Evolutionary conservation across 2,797 vertebrate genomes (phyloP).

Genomic region (Pyrocephalus nanus): DNA sequence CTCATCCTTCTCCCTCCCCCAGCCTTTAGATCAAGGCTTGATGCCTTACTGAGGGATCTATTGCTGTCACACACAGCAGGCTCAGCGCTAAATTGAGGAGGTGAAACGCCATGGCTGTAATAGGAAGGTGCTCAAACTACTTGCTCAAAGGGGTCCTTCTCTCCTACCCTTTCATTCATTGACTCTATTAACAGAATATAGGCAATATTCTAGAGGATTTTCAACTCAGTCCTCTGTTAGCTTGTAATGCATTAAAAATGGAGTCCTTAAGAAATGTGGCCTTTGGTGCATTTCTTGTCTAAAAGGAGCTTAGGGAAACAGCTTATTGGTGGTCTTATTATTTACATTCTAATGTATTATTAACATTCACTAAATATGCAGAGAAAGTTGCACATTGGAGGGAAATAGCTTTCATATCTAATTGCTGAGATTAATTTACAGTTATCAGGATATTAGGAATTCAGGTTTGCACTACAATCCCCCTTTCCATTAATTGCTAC

Average conservation of each 20-base stretch:
- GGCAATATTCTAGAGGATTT: background rate
- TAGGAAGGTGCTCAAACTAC: background rate
- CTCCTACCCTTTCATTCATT: background rate
- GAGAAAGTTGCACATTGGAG: background rate
- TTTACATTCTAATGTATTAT: background rate
- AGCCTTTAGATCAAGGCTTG: background rate
- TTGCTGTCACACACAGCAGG: background rate
- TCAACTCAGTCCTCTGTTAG: background rate
- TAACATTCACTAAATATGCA: background rate
- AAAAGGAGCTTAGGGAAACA: background rate
- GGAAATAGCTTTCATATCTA: background rate
- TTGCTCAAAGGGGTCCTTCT: background rate
- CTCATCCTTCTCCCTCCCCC: background rate
- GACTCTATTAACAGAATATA: background rate
- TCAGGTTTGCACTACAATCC: background rate
- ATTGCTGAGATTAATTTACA: slow-evolving; percentile 17
- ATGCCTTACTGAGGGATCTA: background rate
- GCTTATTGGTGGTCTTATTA: background rate
- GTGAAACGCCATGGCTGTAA: background rate
- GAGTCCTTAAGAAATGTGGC: background rate
- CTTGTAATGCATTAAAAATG: background rate
- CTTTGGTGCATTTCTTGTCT: background rate
- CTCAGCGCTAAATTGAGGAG: background rate
- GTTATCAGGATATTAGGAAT: background rate
- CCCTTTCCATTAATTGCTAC: background rate